Evolutionary conservation across 2,888 invertebrate species (phyloP), one percentile per base, ranked within the genome.

Genomic region (Drosophila silvestris): DNA sequence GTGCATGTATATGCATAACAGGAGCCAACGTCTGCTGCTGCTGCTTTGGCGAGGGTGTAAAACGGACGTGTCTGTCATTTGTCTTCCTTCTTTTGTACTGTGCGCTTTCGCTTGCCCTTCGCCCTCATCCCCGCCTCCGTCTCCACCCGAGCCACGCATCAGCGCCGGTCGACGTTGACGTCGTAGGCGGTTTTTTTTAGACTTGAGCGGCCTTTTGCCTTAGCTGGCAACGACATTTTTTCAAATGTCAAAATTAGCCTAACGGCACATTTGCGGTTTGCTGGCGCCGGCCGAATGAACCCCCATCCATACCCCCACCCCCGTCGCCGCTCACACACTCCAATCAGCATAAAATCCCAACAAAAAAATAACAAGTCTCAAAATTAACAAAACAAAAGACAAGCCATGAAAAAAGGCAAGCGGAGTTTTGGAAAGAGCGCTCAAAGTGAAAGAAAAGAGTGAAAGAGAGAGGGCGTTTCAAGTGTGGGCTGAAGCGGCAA

Each of bases 61-160:
- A 79, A 74, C 84, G 81, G 85, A 84, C 85, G 81, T 84, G 84
- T 77, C 88, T 77, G 85, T 85, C 88, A 87, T 79, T 85, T 82
- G 80, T 70, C 79, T 85, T 82, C 74, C 83, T 79, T 70, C 78
- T 80, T 76, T 82, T 74, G 68, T 73, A 64, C 66, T 65, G 47
- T 62, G 61, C 50, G 61, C 78, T 77, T 79, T 81, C 72, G 56
- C 64, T 62, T 12, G 37, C 22, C 22, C 41, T 35, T 37, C 32
- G 53, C 30, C 37, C 26, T 16, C 50, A 19, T 37, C n/a, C 16
- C 32, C 16, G 19, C 30, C 28, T 22, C n/a, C 44, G 14, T 47
- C 26, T 16, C 19, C 26, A 26, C 39, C 41, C n/a, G 37, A 53
- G 76, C 74, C 72, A 83, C 77, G 75, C 83, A 82, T 79, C 79